phyloP scores from a whole-genome alignment of 2,797 vertebrate genomes.

The Philypnodon macrostomus region DNA sequence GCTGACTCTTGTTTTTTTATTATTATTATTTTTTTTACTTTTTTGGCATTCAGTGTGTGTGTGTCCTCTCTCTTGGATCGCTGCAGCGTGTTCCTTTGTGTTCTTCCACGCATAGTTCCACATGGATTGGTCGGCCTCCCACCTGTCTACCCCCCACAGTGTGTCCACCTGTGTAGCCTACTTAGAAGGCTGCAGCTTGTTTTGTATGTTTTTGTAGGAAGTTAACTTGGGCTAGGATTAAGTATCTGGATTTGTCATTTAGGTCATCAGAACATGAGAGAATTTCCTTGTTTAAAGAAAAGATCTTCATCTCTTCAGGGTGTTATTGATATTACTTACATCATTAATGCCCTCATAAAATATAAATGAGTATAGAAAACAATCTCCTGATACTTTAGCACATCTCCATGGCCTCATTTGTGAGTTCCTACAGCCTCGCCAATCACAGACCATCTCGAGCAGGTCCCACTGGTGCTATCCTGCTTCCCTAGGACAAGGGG shows the following conservation, averaged over 20 bases:
- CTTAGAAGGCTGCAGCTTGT: slow-evolving; percentile 40
- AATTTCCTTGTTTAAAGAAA: slow-evolving; percentile 8
- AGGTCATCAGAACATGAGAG: slow-evolving; percentile 4
- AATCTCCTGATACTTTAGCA: slow-evolving; percentile 24
- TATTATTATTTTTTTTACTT: slow-evolving; percentile 11
- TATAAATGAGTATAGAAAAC: slow-evolving; percentile 20
- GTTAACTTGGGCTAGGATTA: background rate
- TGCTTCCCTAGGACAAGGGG: slow-evolving; percentile 43
- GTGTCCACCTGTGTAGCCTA: slow-evolving; percentile 65
- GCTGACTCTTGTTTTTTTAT: background rate
- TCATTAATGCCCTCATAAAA: slow-evolving; percentile 11
- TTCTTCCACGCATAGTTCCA: slow-evolving; percentile 34
- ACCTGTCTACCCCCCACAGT: slow-evolving; percentile 49
- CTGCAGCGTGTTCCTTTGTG: slow-evolving; percentile 35
- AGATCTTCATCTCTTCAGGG: background rate
- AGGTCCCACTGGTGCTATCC: slow-evolving; percentile 51
- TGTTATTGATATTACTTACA: slow-evolving; percentile 15
- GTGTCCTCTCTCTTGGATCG: slow-evolving; percentile 23
- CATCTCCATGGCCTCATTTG: slow-evolving; percentile 40
- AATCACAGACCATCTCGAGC: slow-evolving; percentile 40
- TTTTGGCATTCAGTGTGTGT: slow-evolving; percentile 7
- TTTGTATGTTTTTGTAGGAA: slow-evolving; percentile 14
- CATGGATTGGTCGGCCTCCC: slow-evolving; percentile 47
- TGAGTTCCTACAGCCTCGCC: slow-evolving; percentile 38
- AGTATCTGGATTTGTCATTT: background rate